Base-by-base conservation (phyloP, 2,888 invertebrate genomes). In the Acronicta psi region DNA sequence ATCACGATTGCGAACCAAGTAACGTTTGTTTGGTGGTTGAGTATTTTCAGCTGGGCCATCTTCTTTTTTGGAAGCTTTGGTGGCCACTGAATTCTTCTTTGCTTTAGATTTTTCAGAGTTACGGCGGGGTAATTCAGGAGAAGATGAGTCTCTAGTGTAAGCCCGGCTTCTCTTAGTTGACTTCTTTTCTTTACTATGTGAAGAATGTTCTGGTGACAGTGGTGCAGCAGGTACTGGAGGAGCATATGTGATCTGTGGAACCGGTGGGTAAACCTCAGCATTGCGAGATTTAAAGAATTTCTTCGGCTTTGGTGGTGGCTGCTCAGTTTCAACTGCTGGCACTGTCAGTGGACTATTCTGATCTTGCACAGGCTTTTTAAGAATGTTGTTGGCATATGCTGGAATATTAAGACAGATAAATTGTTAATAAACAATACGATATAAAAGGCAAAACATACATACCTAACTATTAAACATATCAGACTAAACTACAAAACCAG, bases 241-340 rank as follows among this genome's bases (percentile, higher is more conserved):
- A 58, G 94, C 94, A 85, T 94, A 94, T 37, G 92, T 93, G 43
- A 94, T 94, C 73, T 94, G 94, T 68, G 94, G 94, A 62, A 94
- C 92, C 65, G 92, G 89, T 59, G 95, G 95, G 60, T 95, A 95
- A 3, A 95, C 92, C 71, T 96, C 96, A 17, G 96, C 95, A 89
- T 97, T 97, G 50, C 97, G 96, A 83, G 97, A 98, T 85, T 98
- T 98, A 86, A 98, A 98, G 89, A 98, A 98, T 86, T 98, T 98
- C 85, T 98, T 97, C 42, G 98, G 98, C 86, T 97, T 97, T 76
- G 95, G 95, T 72, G 95, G 92, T 58, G 94, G 90, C 71, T 93
- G 90, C 53, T 92, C 94, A 64, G 94, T 91, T 79, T 94, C 94
- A 74, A 94, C 93, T 53, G 94, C 91, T 65, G 95, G 93, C 50